Percentiles rank a stretch among this genome's conserved stretches.
Conservation (phyloP, 2,888 invertebrate genomes). For the Pherbina coryleti region DNA sequence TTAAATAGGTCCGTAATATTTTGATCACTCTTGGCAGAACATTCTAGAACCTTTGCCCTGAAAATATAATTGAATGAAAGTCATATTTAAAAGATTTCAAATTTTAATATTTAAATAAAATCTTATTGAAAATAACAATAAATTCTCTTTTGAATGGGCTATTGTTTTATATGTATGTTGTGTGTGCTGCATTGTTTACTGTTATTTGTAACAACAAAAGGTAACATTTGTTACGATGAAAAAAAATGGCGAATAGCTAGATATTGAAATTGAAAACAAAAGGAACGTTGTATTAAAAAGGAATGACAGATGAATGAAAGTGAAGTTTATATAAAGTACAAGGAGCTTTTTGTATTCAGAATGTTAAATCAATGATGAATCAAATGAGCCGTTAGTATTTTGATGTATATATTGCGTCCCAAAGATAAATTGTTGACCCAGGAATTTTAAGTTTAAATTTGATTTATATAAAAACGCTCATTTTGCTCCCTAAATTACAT, state of each 20-base stretch:
- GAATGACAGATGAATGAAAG: background rate
- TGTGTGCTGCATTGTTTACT: background rate
- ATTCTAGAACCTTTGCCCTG: slow-evolving; percentile 82
- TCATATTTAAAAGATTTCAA: background rate
- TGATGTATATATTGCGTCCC: too few relatives aligned
- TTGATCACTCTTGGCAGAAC: slow-evolving; percentile 83
- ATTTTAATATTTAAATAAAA: background rate
- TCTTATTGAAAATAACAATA: background rate
- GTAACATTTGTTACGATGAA: background rate
- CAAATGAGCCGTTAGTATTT: too few relatives aligned
- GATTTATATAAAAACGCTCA: too few relatives aligned
- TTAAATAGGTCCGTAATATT: slow-evolving; percentile 86
- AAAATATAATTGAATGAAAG: slow-evolving; percentile 49
- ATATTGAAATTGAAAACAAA: background rate
- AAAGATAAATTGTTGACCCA: too few relatives aligned
- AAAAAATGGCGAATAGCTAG: background rate
- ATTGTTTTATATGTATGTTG: background rate
- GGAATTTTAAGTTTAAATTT: too few relatives aligned
- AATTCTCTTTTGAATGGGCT: background rate
- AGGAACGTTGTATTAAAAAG: too few relatives aligned
- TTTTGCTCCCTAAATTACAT: too few relatives aligned
- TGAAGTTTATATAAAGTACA: background rate
- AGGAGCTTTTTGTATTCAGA: background rate
- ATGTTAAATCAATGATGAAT: background rate
- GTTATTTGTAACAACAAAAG: background rate